Base-by-base conservation (phyloP, 2,113 vertebrate species). In the Boulengeromyrus knoepffleri region DNA sequence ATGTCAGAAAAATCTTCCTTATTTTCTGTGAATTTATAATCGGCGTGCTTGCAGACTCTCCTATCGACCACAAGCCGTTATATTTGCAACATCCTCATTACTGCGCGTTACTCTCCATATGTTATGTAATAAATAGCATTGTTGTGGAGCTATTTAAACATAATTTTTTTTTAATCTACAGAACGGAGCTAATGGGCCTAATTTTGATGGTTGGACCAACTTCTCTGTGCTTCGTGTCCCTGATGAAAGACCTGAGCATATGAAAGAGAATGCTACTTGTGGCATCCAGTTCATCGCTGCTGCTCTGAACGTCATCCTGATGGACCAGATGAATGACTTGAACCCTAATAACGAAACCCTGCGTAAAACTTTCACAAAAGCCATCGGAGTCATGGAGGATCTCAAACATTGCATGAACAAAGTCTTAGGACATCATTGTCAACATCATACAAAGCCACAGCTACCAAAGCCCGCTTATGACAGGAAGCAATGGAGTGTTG, bases 401-500 rank as follows among this genome's bases (percentile, higher is more conserved):
- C 94, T 95, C 0, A 9, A 3, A 0, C 0, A 0, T 0, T 95
- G 94, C 42, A 0, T 90, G 13, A 89, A 56, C 3, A 1, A 0
- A 0, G 6, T 15, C 2, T 47, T 92, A 0, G 58, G 53, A 0
- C 46, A 92, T 4, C 91, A 93, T 47, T 17, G 56, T 47, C 15
- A 7, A 0, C 2, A 5, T 8, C 92, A 85, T 0, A 0, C 12
- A 0, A 9, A 0, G 0, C 91, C 88, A 0, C 0, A 8, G 4
- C 92, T 93, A 89, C 93, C 94, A 21, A 0, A 0, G 0, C 0
- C 42, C 0, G 0, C 0, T 0, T 94, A 93, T 91, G 56, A 90
- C 0, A 94, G 58, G 84, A 95, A 94, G 85, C 92, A 92, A 90
- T 95, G 94, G 94, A 89, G 92, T 80, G 90, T 92, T 74, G 92